Percentiles rank a stretch among this genome's conserved stretches.
Evolutionary conservation across 2,113 vertebrate genomes (phyloP).

Genomic region (Turdus rufiventris): DNA sequence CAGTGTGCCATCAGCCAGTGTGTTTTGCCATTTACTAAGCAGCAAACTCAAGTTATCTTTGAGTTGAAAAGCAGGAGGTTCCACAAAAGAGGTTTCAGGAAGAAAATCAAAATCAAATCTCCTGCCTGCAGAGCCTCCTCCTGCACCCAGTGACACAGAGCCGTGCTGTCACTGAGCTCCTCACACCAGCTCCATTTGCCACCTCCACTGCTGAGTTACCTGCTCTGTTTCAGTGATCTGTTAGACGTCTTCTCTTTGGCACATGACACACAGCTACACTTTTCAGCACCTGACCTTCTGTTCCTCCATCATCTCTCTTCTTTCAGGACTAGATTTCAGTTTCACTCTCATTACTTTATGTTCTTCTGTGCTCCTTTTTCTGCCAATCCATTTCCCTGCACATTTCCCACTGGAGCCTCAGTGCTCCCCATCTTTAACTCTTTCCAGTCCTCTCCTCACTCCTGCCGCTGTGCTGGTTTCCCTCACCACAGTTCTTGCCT

Average conservation of each 20-base stretch:
- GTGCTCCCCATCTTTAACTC: background rate
- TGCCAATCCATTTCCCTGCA: background rate
- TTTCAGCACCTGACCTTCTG: background rate
- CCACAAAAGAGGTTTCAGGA: background rate
- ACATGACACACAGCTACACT: background rate
- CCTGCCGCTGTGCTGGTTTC: background rate
- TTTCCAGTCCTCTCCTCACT: background rate
- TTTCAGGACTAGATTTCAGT: background rate
- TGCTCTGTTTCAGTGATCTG: background rate
- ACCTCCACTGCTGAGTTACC: background rate
- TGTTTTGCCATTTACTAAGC: background rate
- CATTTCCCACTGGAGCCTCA: background rate
- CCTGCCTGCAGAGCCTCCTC: background rate
- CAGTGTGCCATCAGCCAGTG: background rate
- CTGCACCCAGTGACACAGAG: background rate
- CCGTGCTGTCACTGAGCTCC: background rate
- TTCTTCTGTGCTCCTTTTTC: background rate
- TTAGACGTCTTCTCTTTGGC: background rate
- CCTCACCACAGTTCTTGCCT: background rate
- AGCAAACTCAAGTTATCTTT: background rate
- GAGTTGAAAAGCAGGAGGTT: background rate
- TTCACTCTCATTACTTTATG: background rate
- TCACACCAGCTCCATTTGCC: background rate
- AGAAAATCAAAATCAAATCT: background rate
- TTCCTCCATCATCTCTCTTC: background rate